These are phyloP conservation scores for Reticulitermes speratus DNA, from an alignment of 1,140 invertebrate genomes.

Conservation along the genomic window DNA sequence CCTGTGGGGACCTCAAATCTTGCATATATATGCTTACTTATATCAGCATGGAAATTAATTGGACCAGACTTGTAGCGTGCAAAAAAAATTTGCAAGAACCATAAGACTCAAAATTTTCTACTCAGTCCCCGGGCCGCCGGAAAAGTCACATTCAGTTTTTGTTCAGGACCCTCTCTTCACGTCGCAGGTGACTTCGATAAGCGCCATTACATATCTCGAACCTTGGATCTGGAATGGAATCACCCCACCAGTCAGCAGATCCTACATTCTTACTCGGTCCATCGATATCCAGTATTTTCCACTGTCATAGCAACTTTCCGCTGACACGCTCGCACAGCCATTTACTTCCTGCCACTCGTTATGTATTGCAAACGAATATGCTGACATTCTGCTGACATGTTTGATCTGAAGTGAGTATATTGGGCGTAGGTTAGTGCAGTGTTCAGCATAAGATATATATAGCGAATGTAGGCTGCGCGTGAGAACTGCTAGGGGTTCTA, in stretches of 20 bases:
- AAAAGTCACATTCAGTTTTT: not conserved
- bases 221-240: not conserved
- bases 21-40: too few relatives aligned
- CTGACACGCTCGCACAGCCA: not conserved
- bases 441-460: too few relatives aligned
- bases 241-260: not conserved
- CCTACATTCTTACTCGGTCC: not conserved
- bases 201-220: not conserved
- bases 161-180: not conserved
- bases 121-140: not conserved
- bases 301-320: not conserved
- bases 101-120: too few relatives aligned
- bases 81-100: too few relatives aligned
- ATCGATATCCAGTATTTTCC: not conserved
- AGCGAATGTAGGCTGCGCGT: too few relatives aligned
- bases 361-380: not conserved
- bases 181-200: not conserved
- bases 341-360: not conserved
- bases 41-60: too few relatives aligned
- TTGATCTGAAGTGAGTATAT: not conserved
- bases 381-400: not conserved
- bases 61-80: too few relatives aligned
- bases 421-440: too few relatives aligned
- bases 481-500: too few relatives aligned
- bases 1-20: too few relatives aligned